Evolutionary conservation across 2,113 vertebrate genomes (phyloP).

Genomic region (Notarius quadriscutis): DNA sequence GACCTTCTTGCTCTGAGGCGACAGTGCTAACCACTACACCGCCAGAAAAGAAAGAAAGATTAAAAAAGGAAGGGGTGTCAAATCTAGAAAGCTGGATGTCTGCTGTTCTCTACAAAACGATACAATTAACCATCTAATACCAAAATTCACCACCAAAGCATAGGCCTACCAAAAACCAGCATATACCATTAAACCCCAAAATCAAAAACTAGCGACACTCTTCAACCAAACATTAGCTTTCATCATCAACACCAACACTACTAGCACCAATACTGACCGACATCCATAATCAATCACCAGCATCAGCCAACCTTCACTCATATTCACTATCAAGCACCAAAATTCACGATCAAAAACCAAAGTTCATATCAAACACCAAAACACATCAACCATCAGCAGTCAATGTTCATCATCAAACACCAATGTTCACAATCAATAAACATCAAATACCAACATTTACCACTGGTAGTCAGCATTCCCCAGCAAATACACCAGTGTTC

Average conservation of each 20-base stretch:
- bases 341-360: no score
- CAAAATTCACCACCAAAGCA: background rate
- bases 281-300: background rate
- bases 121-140: background rate
- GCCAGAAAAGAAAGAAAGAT: background rate
- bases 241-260: background rate
- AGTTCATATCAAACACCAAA: background rate
- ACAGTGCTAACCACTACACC: background rate
- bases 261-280: background rate
- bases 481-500: background rate
- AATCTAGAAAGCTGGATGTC: background rate
- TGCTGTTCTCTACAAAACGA: background rate
- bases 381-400: background rate
- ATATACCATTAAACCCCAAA: background rate
- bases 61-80: background rate
- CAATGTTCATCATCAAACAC: background rate
- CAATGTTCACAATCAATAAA: constrained; percentile 35
- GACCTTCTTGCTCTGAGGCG: no score
- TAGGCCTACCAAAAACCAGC: background rate
- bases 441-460: background rate
- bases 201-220: background rate
- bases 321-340: background rate
- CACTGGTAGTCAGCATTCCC: background rate
- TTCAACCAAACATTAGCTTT: background rate
- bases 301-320: background rate